A percentile compares a stretch with the other conserved stretches of the same genome.
These are phyloP conservation scores for Lepus europaeus DNA, from an alignment of 2,113 vertebrate species.

Conservation along the genomic window DNA sequence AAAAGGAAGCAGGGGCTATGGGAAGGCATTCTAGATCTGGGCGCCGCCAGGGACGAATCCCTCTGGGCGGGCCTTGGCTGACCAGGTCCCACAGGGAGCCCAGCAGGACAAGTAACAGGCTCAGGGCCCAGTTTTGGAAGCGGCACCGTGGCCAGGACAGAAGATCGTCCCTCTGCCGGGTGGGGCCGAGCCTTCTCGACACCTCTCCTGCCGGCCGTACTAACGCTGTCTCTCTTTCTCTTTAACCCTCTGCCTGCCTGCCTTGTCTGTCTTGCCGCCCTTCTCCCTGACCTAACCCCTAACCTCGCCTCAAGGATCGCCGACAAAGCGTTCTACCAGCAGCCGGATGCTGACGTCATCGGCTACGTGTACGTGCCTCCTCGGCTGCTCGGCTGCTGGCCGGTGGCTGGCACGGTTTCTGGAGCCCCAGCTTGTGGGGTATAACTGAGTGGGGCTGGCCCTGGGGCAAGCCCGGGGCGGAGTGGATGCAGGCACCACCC, in stretches of 20 bases:
- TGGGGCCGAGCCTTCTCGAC: constrained; percentile 68
- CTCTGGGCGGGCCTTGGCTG: neutral
- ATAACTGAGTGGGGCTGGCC: neutral
- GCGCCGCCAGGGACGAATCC: neutral
- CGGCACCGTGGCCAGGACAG: neutral
- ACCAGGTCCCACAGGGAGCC: too few relatives aligned
- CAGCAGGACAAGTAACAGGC: neutral
- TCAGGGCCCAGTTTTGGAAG: neutral
- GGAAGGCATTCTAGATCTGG: neutral
- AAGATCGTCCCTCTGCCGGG: neutral
- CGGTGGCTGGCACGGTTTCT: neutral
- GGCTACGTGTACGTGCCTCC: constrained; percentile 97
- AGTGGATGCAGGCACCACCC: neutral
- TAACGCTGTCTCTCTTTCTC: constrained; percentile 91
- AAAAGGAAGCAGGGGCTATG: neutral
- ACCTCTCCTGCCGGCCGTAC: constrained; percentile 74
- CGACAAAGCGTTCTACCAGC: constrained; percentile 99
- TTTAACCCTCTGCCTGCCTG: constrained; percentile 87
- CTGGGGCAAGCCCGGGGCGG: neutral
- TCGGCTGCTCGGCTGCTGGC: constrained; percentile 69
- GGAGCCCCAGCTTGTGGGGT: neutral
- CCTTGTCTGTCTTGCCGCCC: constrained; percentile 82
- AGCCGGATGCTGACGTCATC: constrained; percentile 98
- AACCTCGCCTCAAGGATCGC: constrained; percentile 94
- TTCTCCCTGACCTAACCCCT: constrained; percentile 82